These are phyloP conservation scores for Rhadinocentrus ornatus DNA, from an alignment of 2,797 vertebrate species.

Conservation along the genomic window DNA sequence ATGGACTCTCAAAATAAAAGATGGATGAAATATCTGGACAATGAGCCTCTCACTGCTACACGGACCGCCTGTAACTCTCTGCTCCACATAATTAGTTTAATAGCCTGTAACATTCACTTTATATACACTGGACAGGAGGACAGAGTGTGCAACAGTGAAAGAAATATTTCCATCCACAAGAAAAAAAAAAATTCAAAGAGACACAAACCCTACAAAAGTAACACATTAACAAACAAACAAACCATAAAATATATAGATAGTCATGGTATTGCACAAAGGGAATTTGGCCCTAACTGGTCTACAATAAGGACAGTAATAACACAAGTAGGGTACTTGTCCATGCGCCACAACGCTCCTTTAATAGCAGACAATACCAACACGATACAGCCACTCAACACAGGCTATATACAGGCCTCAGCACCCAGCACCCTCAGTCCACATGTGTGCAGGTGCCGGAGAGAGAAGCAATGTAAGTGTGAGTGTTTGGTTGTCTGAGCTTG, in stretches of 20 bases:
- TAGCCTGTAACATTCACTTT: conserved; percentile 81
- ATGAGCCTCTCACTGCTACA: conserved; percentile 63
- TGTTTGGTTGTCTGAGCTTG: conserved; percentile 42
- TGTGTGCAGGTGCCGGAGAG: conserved; percentile 59
- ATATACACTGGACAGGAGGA: conserved; percentile 45
- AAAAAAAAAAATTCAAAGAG: too few relatives aligned
- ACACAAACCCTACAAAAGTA: too few relatives aligned
- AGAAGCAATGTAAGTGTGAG: conserved; percentile 49
- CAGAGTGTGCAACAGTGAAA: conserved; percentile 36
- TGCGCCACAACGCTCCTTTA: conserved; percentile 75
- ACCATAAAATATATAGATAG: conserved; percentile 70
- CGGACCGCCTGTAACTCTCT: conserved; percentile 66
- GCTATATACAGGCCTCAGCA: conserved; percentile 76
- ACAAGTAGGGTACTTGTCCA: conserved; percentile 78
- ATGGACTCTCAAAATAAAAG: conserved; percentile 47
- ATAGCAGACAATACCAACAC: conserved; percentile 78
- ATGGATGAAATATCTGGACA: conserved; percentile 52
- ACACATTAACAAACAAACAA: conserved; percentile 60
- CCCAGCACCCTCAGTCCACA: conserved; percentile 60
- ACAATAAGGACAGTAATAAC: conserved; percentile 75
- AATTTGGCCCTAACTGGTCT: conserved; percentile 78
- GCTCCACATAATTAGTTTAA: conserved; percentile 78
- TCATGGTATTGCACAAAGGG: conserved; percentile 81
- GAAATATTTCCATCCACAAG: conserved; percentile 47
- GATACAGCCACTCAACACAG: conserved; percentile 77